Evolutionary conservation across 35 echinoderm and acorn worm genomes (phyloP), one percentile per base, ranked within the genome.

Genomic region (Eucidaris tribuloides): DNA sequence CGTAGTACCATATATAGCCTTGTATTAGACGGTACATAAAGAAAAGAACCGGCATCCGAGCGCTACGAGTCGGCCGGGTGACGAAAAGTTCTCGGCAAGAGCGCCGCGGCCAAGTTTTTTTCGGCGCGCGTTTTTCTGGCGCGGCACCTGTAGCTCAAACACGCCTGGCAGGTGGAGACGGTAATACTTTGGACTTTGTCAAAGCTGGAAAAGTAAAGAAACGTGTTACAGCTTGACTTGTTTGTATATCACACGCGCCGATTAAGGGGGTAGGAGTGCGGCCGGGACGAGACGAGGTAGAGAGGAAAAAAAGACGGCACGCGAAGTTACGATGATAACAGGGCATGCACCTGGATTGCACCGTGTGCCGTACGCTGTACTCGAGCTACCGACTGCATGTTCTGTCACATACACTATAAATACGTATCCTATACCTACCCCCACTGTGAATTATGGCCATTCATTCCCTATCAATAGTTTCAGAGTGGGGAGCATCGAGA

Each of bases 191-290:
- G 68, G 68, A 74, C 68, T 74, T 74, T 74, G 68, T 74, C 68
- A 74, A 74, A 74, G 68, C 68, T 74, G 68, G 68, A 74, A 74
- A 74, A 74, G 68, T 74, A 74, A 74, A 74, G 68, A 74, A 74
- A 74, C 68, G 68, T 74, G 68, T 74, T 36, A 35, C 28, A 20
- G 68, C 38, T 74, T 74, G 68, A 40, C 38, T 74, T 74, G 68
- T 74, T 74, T 74, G 68, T 40, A 33, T 44, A 74, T 74, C 38
- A 41, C 68, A 74, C 68, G 68, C 68, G 68, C 25, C 68, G 24
- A 74, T 31, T 40, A 44, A 74, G 35, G 38, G 68, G 68, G 68
- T 74, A 44, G 68, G 68, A 74, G 38, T 33, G 64, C 28, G 7
- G 13, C 44, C 25, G 5, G 29, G 37, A 17, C 44, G 35, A 74